These are phyloP conservation scores for Amphilophus citrinellus DNA, from an alignment of 2,113 vertebrate species.

Conservation along the genomic window DNA sequence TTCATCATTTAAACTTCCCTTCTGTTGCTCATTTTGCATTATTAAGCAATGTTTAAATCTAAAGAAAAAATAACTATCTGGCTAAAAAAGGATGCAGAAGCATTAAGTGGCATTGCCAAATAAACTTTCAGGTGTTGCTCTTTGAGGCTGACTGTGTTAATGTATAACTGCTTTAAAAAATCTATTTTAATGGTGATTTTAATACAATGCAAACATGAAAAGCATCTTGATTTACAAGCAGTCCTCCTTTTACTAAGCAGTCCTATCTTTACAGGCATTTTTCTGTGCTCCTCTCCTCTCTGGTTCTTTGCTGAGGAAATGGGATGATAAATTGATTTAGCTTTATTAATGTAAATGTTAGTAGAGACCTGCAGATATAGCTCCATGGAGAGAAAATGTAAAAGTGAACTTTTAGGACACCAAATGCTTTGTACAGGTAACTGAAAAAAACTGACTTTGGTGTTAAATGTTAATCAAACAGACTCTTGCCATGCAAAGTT, in stretches of 20 bases:
- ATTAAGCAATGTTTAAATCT: neutral
- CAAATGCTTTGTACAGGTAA: neutral
- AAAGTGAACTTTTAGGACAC: neutral
- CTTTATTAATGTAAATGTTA: conserved; percentile 4
- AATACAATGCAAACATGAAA: neutral
- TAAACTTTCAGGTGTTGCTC: neutral
- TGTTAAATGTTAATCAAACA: neutral
- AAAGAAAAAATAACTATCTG: neutral
- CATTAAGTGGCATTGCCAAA: neutral
- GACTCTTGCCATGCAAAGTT: neutral
- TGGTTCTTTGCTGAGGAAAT: neutral
- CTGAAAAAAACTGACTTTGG: neutral
- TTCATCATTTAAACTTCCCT: neutral
- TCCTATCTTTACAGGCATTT: neutral
- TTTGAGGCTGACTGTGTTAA: neutral
- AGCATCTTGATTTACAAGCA: neutral
- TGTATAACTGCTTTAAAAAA: neutral
- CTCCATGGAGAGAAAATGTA: neutral
- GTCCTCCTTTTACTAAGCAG: neutral
- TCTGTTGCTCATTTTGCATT: conserved; percentile 15
- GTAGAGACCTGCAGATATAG: neutral
- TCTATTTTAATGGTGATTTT: neutral
- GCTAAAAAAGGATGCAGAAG: neutral
- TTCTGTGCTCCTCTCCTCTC: neutral
- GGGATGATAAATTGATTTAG: neutral